Evolutionary conservation across 2,888 invertebrate genomes (phyloP).

Genomic region (Nomada ferruginata): DNA sequence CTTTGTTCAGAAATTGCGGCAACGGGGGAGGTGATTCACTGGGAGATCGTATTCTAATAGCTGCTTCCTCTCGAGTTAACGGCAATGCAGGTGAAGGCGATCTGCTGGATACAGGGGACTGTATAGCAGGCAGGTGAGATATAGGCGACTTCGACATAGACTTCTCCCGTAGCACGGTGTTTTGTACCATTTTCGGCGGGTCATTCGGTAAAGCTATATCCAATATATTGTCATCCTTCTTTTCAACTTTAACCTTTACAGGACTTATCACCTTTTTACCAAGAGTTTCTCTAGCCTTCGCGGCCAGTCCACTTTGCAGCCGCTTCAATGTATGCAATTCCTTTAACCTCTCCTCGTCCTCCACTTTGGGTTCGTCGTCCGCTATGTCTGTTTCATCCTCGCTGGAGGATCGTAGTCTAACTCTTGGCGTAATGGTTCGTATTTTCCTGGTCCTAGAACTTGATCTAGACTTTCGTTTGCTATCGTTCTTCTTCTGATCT

Average conservation of each 20-base stretch:
- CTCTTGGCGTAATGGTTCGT: constrained; percentile 78
- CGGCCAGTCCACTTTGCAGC: constrained; percentile 87
- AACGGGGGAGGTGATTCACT: constrained; percentile 74
- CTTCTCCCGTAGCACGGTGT: constrained; percentile 54
- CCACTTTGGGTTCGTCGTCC: constrained; percentile 85
- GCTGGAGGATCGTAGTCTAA: constrained; percentile 81
- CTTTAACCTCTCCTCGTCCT: constrained; percentile 87
- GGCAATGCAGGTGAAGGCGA: constrained; percentile 81
- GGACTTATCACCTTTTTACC: constrained; percentile 86
- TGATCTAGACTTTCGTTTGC: constrained; percentile 78
- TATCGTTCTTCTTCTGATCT: constrained; percentile 85
- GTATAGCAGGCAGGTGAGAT: constrained; percentile 64
- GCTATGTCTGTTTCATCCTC: constrained; percentile 85
- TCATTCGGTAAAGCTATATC: constrained; percentile 82
- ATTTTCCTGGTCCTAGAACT: constrained; percentile 74
- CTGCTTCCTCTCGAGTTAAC: constrained; percentile 78
- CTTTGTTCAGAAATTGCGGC: constrained; percentile 50
- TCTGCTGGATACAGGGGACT: constrained; percentile 78
- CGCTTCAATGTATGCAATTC: constrained; percentile 89
- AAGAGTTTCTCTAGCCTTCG: constrained; percentile 90
- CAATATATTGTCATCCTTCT: constrained; percentile 72
- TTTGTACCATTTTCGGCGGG: constrained; percentile 72
- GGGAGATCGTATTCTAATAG: constrained; percentile 74
- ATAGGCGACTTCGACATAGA: constrained; percentile 68
- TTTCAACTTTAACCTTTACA: constrained; percentile 77